Conservation (phyloP, 2,888 invertebrate genomes). For the Eupithecia tripunctaria region DNA sequence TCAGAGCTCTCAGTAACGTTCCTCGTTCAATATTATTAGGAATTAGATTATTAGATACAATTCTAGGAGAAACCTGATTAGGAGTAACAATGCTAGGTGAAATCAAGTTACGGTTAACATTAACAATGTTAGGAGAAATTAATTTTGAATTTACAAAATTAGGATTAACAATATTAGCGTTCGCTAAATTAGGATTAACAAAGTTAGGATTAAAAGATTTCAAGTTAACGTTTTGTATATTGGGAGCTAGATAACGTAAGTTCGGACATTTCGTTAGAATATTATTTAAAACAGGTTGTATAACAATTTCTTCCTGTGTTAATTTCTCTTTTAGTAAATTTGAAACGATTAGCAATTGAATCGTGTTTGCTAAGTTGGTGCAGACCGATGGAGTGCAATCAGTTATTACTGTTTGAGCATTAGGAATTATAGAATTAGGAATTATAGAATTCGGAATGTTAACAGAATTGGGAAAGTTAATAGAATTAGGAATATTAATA, state of each 20-base stretch:
- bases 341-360: slow-evolving; percentile 70
- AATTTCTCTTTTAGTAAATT: slow-evolving; percentile 63
- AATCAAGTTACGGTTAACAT: slow-evolving; percentile 11
- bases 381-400: slow-evolving; percentile 66
- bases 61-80: slow-evolving; percentile 36
- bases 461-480: neutral
- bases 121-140: slow-evolving; percentile 4
- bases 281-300: slow-evolving; percentile 1
- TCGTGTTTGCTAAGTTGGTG: slow-evolving; percentile 63
- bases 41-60: slow-evolving; percentile 30
- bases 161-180: neutral
- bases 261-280: slow-evolving; percentile 17
- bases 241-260: slow-evolving; percentile 17
- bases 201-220: slow-evolving; percentile 1
- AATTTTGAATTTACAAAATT: neutral
- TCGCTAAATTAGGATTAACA: slow-evolving; percentile 1
- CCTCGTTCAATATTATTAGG: slow-evolving; percentile 22
- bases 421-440: slow-evolving; percentile 32
- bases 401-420: slow-evolving; percentile 61
- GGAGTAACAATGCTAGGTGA: slow-evolving; percentile 38
- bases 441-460: slow-evolving; percentile 2
- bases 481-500: neutral
- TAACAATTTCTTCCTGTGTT: slow-evolving; percentile 53
- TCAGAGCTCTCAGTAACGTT: slow-evolving; percentile 11
- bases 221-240: neutral